Conservation (phyloP, 2,888 invertebrate genomes). For the Acleris holmiana region DNA sequence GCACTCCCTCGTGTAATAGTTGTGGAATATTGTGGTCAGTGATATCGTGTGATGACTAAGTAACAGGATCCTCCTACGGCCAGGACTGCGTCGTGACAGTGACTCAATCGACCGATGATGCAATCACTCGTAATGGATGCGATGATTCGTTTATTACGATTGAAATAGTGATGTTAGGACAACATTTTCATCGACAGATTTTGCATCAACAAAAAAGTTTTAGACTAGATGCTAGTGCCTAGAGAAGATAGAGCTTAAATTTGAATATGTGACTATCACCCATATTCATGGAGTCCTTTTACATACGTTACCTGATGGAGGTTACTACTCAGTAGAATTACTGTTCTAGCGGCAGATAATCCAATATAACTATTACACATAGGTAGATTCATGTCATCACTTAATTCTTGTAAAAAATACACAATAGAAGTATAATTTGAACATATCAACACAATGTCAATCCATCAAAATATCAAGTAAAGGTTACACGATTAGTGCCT, state of each 20-base stretch:
- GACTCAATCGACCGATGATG: slow-evolving; percentile 81
- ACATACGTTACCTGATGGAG: too few species aligned
- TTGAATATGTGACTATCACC: too few species aligned
- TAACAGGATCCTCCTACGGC: slow-evolving; percentile 72
- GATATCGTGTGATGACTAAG: slow-evolving; percentile 67
- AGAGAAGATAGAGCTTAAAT: too few species aligned
- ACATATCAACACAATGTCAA: slow-evolving; percentile 34
- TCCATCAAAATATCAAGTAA: slow-evolving; percentile 33
- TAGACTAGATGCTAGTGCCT: background rate
- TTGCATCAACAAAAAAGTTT: background rate
- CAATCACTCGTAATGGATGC: slow-evolving; percentile 73
- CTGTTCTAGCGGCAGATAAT: too few species aligned
- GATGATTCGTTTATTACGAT: slow-evolving; percentile 63
- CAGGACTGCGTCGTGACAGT: slow-evolving; percentile 72
- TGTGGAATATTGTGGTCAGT: slow-evolving; percentile 59
- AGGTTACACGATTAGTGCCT: slow-evolving; percentile 29
- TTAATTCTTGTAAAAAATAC: slow-evolving; percentile 12
- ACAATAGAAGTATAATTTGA: slow-evolving; percentile 28
- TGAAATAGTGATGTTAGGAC: slow-evolving; percentile 53
- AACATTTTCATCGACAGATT: slow-evolving; percentile 47
- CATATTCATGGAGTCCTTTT: too few species aligned
- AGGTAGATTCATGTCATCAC: background rate
- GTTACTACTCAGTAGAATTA: too few species aligned
- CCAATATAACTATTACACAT: background rate
- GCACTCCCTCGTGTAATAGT: slow-evolving; percentile 47